Percentiles rank a stretch among this genome's conserved stretches.
phyloP scores from a whole-genome alignment of 2,888 invertebrate genomes.

The Oligia latruncula region DNA sequence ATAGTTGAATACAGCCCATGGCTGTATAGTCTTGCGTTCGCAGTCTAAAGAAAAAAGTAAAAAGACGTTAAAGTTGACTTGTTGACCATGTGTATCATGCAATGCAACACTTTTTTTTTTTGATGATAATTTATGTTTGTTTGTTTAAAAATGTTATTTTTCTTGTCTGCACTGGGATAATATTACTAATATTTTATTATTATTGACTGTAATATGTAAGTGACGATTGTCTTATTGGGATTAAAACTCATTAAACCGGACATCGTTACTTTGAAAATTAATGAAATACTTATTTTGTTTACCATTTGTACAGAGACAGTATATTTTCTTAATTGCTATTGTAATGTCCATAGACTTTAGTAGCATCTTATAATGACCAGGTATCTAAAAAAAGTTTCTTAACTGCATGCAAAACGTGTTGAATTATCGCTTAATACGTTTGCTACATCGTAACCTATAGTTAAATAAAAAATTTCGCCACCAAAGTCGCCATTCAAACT shows the following conservation, averaged over 20 bases:
- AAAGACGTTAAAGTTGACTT: neutral
- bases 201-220: no score
- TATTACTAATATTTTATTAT: no score
- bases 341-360: no score
- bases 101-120: neutral
- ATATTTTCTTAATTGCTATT: no score
- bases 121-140: neutral
- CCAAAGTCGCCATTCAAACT: neutral
- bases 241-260: no score
- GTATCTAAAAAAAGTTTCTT: neutral
- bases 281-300: neutral
- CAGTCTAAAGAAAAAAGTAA: slow-evolving; percentile 2
- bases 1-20: slow-evolving; percentile 59
- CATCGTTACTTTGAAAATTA: neutral
- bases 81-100: neutral
- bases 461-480: slow-evolving; percentile 39
- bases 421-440: slow-evolving; percentile 1
- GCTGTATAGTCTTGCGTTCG: neutral
- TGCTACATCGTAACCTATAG: slow-evolving; percentile 9
- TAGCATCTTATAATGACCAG: no score
- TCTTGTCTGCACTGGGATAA: no score
- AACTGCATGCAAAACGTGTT: slow-evolving; percentile 11
- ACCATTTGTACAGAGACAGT: neutral
- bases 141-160: neutral
- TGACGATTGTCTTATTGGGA: no score